Evolutionary conservation across 1,140 invertebrate species (phyloP), one percentile per base, ranked within the genome.

Genomic region (Nasonia longicornis): DNA sequence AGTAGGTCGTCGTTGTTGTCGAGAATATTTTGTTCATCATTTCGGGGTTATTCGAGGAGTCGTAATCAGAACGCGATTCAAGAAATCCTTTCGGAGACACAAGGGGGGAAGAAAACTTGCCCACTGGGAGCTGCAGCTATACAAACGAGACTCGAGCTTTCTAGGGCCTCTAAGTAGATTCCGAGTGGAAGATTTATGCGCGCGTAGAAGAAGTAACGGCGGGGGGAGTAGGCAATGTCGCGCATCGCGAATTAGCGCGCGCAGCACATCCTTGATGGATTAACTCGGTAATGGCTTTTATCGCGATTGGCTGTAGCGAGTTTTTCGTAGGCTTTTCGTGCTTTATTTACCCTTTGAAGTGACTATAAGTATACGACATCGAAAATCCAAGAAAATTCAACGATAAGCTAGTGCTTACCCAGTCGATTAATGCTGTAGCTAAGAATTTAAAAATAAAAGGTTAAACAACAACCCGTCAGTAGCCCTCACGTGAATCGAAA

Each of bases 131-230:
- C 42, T 77, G 14, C 3, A 58, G 52, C 52, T 58, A 42, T 42
- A 42, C 38, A 58, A 58, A 58, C 52, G 52, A 58, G 52, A 58
- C 52, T 58, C 52, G 63, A 84, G 82, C 81, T 79, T 84, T 83
- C 79, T 35, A 35, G 83, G 81, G 76, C 81, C 80, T 85, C 84
- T 86, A 85, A 87, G 85, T 87, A 87, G 85, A 86, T 87, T 87
- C 84, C 83, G 84, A 86, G 85, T 85, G 84, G 84, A 84, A 87
- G 86, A 87, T 87, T 87, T 87, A 86, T 86, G 86, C 75, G 80
- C 83, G 82, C 82, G 20, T 58, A 64, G 83, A 58, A 42, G 31
- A 31, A n/a, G 10, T 31, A 38, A 8, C 22, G 22, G 10, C 22
- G 22, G 64, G 31, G 8, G 8, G 63, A n/a, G 77, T 58, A 58